A percentile compares a stretch with the other conserved stretches of the same genome.
Conservation (phyloP, 2,888 invertebrate species). For the Chorisops tibialis region DNA sequence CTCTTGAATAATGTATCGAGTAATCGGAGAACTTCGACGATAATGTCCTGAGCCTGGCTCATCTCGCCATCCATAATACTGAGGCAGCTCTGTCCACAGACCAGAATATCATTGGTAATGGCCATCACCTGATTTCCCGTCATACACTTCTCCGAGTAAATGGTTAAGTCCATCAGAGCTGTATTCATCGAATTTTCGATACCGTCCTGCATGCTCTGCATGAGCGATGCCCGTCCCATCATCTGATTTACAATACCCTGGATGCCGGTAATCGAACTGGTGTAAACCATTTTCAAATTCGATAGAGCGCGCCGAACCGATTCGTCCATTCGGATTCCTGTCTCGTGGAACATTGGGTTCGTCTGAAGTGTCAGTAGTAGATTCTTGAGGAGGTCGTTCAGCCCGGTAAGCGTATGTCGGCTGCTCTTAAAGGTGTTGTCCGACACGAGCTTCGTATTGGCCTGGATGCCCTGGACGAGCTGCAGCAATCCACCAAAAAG, state of each 20-base stretch:
- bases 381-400: conserved; percentile 3
- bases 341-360: conserved; percentile 11
- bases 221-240: conserved; percentile 4
- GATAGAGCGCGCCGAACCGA: not conserved
- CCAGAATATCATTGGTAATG: conserved; percentile 12
- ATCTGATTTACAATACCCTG: conserved; percentile 15
- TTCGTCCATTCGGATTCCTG: conserved; percentile 12
- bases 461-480: conserved; percentile 6
- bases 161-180: not conserved
- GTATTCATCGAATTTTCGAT: conserved; percentile 10
- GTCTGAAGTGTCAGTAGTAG: conserved; percentile 4
- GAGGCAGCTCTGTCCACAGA: conserved; percentile 1
- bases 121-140: conserved; percentile 11
- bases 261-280: conserved; percentile 10
- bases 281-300: conserved; percentile 2
- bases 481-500: conserved; percentile 6
- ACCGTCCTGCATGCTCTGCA: conserved; percentile 12
- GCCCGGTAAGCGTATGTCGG: not conserved
- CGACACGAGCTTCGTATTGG: not conserved
- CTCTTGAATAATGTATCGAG: conserved; percentile 5
- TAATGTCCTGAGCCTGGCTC: not conserved
- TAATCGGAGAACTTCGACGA: not conserved
- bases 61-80: conserved; percentile 11
- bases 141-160: conserved; percentile 15
- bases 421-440: conserved; percentile 16